Percentiles rank a stretch among this genome's conserved stretches.
These are phyloP conservation scores for Fragum fragum DNA, from an alignment of 2,888 invertebrate species.

Conservation along the genomic window DNA sequence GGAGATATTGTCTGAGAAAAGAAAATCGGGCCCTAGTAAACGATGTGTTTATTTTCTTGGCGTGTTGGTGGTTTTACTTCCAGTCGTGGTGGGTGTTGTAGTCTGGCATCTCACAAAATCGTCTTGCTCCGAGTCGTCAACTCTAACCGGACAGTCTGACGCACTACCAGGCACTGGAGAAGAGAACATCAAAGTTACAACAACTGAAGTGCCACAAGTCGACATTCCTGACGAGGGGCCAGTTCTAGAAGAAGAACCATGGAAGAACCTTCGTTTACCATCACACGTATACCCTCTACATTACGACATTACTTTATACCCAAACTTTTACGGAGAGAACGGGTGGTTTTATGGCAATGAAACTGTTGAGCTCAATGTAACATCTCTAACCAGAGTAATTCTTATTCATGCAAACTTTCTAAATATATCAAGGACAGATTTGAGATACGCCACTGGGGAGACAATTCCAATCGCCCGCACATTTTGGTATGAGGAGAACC, in stretches of 20 bases:
- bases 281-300: slow-evolving; percentile 89
- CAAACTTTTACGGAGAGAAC: slow-evolving; percentile 89
- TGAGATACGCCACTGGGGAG: slow-evolving; percentile 69
- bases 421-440: slow-evolving; percentile 87
- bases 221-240: neutral
- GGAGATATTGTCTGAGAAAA: slow-evolving; percentile 11
- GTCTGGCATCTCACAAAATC: slow-evolving; percentile 74
- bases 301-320: slow-evolving; percentile 91
- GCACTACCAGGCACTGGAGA: slow-evolving; percentile 8
- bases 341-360: slow-evolving; percentile 82
- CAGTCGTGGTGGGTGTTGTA: slow-evolving; percentile 74
- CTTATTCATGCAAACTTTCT: slow-evolving; percentile 89
- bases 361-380: slow-evolving; percentile 84
- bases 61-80: slow-evolving; percentile 72
- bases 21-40: slow-evolving; percentile 59
- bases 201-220: slow-evolving; percentile 37
- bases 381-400: slow-evolving; percentile 82
- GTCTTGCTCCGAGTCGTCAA: slow-evolving; percentile 38
- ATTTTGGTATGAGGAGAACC: slow-evolving; percentile 86
- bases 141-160: neutral
- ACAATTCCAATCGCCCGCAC: slow-evolving; percentile 73
- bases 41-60: slow-evolving; percentile 70
- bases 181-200: slow-evolving; percentile 10
- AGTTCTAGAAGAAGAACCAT: slow-evolving; percentile 68
- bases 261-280: slow-evolving; percentile 89